Base-by-base conservation (phyloP, 2,113 vertebrate genomes). In the Spermophilus dauricus region DNA sequence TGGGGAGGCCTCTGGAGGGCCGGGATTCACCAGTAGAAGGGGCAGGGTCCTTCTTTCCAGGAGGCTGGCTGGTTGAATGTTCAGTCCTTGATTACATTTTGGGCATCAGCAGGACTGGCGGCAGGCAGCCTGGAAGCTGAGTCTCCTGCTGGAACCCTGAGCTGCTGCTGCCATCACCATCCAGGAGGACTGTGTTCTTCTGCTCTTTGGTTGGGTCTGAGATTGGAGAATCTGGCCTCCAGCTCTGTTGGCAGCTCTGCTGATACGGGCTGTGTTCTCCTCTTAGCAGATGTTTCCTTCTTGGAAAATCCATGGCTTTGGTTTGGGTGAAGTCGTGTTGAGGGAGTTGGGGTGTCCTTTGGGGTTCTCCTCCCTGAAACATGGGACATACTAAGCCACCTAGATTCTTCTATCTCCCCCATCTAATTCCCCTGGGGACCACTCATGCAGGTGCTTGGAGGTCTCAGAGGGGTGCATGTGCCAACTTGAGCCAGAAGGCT, bases 291-390 rank as follows among this genome's bases (percentile, higher is more conserved):
- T 65, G 18, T 80, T 89, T 58, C 69, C 67, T 90, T 77, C 85
- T 81, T 83, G 76, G 89, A 92, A 96, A 96, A 85, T 61, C 39
- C 14, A 20, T 73, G 96, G 8, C 87, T 93, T 91, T 67, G 39
- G 76, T 65, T 94, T 84, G 82, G 67, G 20, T 39, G 26, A 75
- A 63, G 1, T 78, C 53, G 2, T 45, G 26, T 53, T 30, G 37
- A 17, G 37, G 37, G 42, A 73, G 67, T 85, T 56, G 42, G 72
- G 53, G 32, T 92, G 8, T 77, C 63, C 90, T 89, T 67, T 73
- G 28, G 86, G 34, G 28, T 78, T 7, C 61, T 93, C 24, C 78
- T 22, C 81, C 24, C 22, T 53, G 42, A 80, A 45, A 28, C 2
- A 9, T 83, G 69, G 70, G 22, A 22, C 48, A 37, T 2, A 51